Base-by-base conservation (phyloP, 2,113 vertebrate species). In the Parus major region DNA sequence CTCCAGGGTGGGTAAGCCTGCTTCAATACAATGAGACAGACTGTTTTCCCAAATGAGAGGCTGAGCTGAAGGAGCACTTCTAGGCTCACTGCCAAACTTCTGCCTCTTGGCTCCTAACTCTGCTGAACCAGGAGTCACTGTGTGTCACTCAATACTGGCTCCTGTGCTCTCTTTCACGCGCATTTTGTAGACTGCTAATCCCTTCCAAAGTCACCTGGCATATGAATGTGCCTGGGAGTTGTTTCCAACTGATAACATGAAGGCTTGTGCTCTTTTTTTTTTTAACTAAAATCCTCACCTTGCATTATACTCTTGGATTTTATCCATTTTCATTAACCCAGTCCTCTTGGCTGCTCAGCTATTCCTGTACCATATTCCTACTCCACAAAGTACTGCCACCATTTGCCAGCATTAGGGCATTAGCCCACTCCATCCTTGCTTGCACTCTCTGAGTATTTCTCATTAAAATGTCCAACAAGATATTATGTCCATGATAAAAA, bases 1-100 rank as follows among this genome's bases (percentile, higher is more conserved):
- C 64, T 21, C 19, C 44, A 44, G n/a, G 47, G 24, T 31, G 24
- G 41, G 5, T 19, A 93, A n/a, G 10, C 6, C 46, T 80, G 75
- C 55, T 82, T 68, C 82, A 87, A 33, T 33, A 70, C 78, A 82
- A 60, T 5, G 63, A 93, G 49, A 71, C 3, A 17, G 46, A 31
- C 50, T 4, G 1, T 14, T 81, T 91, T 76, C 47, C 71, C 57
- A 79, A 85, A 60, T 18, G 41, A 61, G 17, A 91, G 20, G 61
- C 52, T 94, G 66, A 91, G 66, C 28, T 76, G 57, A 94, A 96
- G 93, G 88, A 90, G 82, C 28, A 61, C 46, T 42, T 93, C 90
- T 86, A 93, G 78, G 71, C 63, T 85, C 55, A 68, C 33, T 55
- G 82, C 95, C 90, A 88, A 80, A 83, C 71, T 56, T 87, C 77